phyloP scores from a whole-genome alignment of 2,113 vertebrate species.

The Zapornia atra region DNA sequence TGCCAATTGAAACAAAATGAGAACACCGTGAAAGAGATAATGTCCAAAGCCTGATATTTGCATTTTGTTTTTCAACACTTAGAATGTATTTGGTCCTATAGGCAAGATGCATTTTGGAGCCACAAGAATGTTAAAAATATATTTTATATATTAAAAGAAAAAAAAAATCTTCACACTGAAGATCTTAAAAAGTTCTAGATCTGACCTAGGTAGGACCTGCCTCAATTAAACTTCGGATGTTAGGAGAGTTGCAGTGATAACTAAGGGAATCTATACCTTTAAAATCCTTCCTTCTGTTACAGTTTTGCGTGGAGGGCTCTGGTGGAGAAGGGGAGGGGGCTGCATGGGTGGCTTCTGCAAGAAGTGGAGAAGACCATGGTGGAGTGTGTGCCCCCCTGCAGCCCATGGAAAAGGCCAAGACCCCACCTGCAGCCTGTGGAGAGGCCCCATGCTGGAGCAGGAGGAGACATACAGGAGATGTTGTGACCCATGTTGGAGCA shows the following conservation, averaged over 20 bases:
- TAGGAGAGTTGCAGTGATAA: background rate
- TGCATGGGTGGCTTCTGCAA: too few relatives aligned
- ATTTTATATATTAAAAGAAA: background rate
- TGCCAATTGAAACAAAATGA: background rate
- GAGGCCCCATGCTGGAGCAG: too few relatives aligned
- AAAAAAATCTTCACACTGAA: background rate
- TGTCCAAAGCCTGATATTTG: background rate
- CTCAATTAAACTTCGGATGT: background rate
- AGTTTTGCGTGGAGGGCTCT: too few relatives aligned
- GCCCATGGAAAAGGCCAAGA: too few relatives aligned
- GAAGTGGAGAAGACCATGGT: too few relatives aligned
- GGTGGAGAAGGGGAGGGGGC: too few relatives aligned
- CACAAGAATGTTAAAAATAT: background rate
- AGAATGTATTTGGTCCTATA: background rate
- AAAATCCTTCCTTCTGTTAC: background rate
- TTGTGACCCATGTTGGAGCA: too few relatives aligned
- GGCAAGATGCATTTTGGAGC: background rate
- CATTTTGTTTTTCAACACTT: background rate
- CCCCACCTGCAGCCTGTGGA: too few relatives aligned
- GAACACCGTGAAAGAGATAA: background rate
- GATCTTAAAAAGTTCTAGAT: background rate
- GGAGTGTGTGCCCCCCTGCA: too few relatives aligned
- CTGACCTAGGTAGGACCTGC: background rate
- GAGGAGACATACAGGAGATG: too few relatives aligned
- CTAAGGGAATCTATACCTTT: background rate